Base-by-base conservation (phyloP, 1,140 invertebrate genomes). In the Anoplophora glabripennis region DNA sequence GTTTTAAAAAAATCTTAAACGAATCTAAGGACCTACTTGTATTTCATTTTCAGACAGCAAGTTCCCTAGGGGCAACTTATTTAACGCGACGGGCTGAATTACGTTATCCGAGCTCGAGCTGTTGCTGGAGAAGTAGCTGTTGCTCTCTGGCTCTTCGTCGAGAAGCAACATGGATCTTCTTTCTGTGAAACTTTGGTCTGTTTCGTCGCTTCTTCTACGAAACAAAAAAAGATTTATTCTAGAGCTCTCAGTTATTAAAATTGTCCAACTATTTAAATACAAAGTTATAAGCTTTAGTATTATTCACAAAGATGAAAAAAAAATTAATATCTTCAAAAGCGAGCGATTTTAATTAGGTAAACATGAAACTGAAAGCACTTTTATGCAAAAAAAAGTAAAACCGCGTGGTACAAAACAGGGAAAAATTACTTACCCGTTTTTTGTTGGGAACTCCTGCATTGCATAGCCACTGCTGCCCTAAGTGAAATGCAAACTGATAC, bases 391-490 rank as follows among this genome's bases (percentile, higher is more conserved):
- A 57, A 42, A 55, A 58, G 73, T 28, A 5, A 28, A 28, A 5
- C 21, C 21, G 21, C 21, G 21, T 28, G 21, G 5, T 28, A 28
- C 21, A 28, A 28, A 28, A 28, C 71, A 66, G 79, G 75, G 54
- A 74, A 61, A n/a, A 53, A 3, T 72, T 58, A 78, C 72, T 68
- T 70, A 75, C 75, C 71, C 68, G 67, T 86, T 87, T 80, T 87
- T 86, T 78, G 81, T 78, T 73, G 78, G 79, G 77, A 79, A 75
- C 77, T 84, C 79, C 75, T 83, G 83, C 76, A 79, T 74, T 76
- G 79, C 79, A 81, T 80, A 83, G 79, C 85, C 86, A 88, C 86
- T 88, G 86, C 85, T 88, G 84, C 85, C 87, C 87, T 88, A 87
- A 84, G 82, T 86, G 82, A 87, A 87, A 84, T 81, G 78, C 77